Conservation (phyloP, 2,888 invertebrate species). For the Zelleria hepariella region DNA sequence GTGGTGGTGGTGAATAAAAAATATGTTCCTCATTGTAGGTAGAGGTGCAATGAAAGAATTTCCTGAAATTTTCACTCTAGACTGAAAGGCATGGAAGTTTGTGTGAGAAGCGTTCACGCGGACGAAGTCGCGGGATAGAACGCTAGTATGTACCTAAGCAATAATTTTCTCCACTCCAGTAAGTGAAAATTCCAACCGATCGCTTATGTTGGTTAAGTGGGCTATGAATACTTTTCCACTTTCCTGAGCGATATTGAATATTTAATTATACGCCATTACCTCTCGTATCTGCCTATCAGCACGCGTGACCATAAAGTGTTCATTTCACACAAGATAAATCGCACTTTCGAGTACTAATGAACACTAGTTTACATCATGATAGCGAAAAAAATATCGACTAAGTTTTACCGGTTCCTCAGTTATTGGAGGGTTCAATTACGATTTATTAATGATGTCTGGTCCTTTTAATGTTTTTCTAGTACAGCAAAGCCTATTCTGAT, state of each 20-base stretch:
- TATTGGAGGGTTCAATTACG: not conserved
- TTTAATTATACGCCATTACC: not conserved
- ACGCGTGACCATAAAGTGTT: not conserved
- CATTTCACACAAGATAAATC: not conserved
- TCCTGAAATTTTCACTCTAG: no score
- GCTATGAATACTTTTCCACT: not conserved
- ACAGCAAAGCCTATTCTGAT: no score
- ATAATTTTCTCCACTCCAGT: not conserved
- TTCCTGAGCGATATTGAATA: not conserved
- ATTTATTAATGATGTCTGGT: no score
- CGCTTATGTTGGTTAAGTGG: not conserved
- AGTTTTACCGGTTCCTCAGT: not conserved
- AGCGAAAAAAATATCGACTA: not conserved
- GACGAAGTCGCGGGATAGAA: no score
- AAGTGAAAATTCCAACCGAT: not conserved
- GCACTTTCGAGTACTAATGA: not conserved
- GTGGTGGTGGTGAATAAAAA: no score
- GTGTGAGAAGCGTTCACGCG: no score
- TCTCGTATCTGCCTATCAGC: not conserved
- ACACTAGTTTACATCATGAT: not conserved
- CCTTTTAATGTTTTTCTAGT: no score
- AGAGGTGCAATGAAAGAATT: no score
- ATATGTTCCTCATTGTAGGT: no score
- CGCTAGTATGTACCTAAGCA: not conserved
- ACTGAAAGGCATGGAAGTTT: no score